Evolutionary conservation across 2,797 vertebrate genomes (phyloP).

Genomic region (Coracias cyanogaster): DNA sequence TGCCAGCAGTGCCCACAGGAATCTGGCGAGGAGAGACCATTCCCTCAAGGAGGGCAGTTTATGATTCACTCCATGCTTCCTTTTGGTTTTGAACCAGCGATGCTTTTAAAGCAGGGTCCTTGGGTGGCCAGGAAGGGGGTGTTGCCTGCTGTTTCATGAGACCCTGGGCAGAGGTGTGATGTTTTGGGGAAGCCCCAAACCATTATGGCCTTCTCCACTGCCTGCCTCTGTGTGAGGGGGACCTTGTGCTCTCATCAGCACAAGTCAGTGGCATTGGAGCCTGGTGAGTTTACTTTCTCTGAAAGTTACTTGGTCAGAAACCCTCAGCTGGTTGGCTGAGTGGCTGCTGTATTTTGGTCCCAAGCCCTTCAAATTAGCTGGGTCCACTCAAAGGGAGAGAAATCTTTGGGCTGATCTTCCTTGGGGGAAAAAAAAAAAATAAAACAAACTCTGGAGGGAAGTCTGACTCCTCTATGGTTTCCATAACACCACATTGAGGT

Average conservation of each 20-base stretch:
- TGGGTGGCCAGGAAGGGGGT: neutral
- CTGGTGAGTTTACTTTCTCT: neutral
- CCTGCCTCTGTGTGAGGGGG: neutral
- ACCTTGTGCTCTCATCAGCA: neutral
- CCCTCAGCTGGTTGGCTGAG: neutral
- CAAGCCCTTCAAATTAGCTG: neutral
- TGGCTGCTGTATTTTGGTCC: neutral
- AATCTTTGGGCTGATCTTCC: neutral
- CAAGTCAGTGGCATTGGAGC: neutral
- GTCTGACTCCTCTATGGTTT: slow-evolving; percentile 46
- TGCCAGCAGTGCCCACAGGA: neutral
- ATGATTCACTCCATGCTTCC: neutral
- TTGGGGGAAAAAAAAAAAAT: neutral
- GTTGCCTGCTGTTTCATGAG: neutral
- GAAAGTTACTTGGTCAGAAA: neutral
- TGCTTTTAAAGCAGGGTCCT: neutral
- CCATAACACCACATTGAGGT: slow-evolving; percentile 43
- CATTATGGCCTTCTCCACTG: neutral
- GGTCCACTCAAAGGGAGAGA: neutral
- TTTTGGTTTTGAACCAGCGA: neutral
- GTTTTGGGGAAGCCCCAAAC: neutral
- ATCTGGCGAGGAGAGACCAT: neutral
- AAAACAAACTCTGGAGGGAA: neutral
- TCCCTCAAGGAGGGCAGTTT: neutral
- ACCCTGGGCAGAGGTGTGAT: neutral